Evolutionary conservation across 37 sponge, comb jelly and placozoan species (phyloP), one percentile per base, ranked within the genome.

Genomic region (Diacarnus erythraeanus): DNA sequence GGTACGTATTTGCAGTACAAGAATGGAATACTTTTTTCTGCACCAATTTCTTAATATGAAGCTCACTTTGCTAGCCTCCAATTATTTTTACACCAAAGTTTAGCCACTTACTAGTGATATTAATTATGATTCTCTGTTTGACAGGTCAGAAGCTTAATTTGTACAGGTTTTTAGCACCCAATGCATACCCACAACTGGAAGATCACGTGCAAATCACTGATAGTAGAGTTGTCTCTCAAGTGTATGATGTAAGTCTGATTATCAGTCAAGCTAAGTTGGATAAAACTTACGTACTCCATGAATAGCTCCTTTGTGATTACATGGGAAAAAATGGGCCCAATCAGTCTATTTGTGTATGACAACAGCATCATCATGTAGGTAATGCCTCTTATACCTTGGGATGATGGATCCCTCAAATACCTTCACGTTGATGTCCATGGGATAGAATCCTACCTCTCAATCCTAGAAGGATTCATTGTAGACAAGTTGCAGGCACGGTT

Each of bases 301-400:
- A n/a, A n/a, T n/a, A n/a, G n/a, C n/a, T n/a, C n/a, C n/a, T n/a
- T n/a, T n/a, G n/a, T n/a, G n/a, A n/a, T n/a, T n/a, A n/a, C n/a
- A n/a, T n/a, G n/a, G n/a, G n/a, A n/a, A n/a, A n/a, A n/a, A n/a
- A n/a, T n/a, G n/a, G n/a, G n/a, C n/a, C n/a, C n/a, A n/a, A n/a
- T n/a, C n/a, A n/a, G n/a, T n/a, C 20, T 56, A 56, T 21, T 56
- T 56, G 15, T 56, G 18, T 56, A 15, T 56, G 57, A 21, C n/a
- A n/a, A n/a, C n/a, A 63, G 8, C 31, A 63, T 30, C 8, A 23
- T 63, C 18, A 29, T 41, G n/a, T 33, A 73, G 64, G 69, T 76
- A 43, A 84, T 84, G 84, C 84, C 84, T 29, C 77, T 67, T 43
- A 36, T 84, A 34, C 59, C 42, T 41, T 84, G 84, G 84, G 40